These are phyloP conservation scores for Oceanodroma leucorhoa DNA, from an alignment of 2,797 vertebrate genomes.

Conservation along the genomic window DNA sequence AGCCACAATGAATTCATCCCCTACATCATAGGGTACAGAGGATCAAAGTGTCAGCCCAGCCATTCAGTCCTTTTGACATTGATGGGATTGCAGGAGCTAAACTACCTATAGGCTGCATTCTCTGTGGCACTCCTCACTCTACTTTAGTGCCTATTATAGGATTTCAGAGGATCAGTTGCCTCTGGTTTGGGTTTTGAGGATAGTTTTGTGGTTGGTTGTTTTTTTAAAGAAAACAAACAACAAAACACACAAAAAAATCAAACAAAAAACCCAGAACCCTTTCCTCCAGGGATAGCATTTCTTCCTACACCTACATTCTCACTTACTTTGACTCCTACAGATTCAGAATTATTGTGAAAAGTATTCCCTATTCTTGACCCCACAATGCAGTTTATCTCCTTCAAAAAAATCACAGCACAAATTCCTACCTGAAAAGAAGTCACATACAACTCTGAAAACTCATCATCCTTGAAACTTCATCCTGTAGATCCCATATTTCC, in stretches of 20 bases:
- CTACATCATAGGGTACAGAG: background rate
- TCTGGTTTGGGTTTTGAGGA: background rate
- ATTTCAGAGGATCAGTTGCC: background rate
- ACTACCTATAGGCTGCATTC: background rate
- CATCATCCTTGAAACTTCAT: background rate
- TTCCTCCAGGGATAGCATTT: background rate
- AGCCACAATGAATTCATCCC: background rate
- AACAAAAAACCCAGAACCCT: fast-evolving
- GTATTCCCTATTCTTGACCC: background rate
- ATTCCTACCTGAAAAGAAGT: background rate
- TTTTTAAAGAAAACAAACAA: background rate
- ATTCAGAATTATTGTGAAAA: background rate
- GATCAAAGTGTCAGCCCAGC: background rate
- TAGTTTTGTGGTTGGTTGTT: background rate
- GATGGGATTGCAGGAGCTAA: background rate
- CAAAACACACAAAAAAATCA: background rate
- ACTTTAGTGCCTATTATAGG: background rate
- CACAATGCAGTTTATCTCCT: background rate
- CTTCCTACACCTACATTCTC: background rate
- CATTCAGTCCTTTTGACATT: background rate
- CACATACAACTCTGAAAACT: background rate
- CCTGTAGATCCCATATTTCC: background rate
- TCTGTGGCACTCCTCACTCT: background rate
- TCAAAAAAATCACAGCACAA: background rate
- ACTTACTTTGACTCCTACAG: background rate